Conservation (phyloP, 2,797 vertebrate genomes). For the Galago senegalensis region DNA sequence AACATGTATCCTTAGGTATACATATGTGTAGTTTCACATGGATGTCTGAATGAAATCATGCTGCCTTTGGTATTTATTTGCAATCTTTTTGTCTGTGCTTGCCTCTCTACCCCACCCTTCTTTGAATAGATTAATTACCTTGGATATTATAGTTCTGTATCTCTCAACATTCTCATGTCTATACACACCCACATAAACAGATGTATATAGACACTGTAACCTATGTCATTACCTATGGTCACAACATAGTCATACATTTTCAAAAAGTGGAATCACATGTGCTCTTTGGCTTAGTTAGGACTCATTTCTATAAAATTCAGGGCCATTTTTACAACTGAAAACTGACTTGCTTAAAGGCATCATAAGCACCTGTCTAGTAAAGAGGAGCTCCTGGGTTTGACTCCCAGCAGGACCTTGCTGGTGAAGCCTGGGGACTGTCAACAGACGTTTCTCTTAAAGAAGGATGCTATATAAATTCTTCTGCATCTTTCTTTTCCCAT, state of each 20-base stretch:
- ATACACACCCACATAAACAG: background rate
- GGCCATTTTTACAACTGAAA: constrained; percentile 60
- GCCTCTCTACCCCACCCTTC: background rate
- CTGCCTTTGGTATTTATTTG: background rate
- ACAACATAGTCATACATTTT: background rate
- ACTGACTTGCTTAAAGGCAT: constrained; percentile 41
- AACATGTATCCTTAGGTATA: background rate
- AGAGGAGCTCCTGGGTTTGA: background rate
- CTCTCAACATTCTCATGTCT: background rate
- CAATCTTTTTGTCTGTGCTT: background rate
- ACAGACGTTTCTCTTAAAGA: background rate
- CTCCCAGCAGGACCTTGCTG: background rate
- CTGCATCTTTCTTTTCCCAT: background rate
- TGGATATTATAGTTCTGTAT: background rate
- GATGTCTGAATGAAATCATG: background rate
- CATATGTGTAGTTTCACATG: background rate
- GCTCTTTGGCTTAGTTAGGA: background rate
- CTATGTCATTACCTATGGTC: background rate
- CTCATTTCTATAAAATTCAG: constrained; percentile 55
- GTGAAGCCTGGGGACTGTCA: background rate
- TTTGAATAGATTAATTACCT: background rate
- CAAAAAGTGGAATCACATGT: background rate
- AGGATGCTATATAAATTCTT: background rate
- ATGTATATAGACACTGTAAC: background rate
- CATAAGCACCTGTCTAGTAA: background rate